Evolutionary conservation across 1,140 invertebrate genomes (phyloP).

Genomic region (Camponotus vicinus): DNA sequence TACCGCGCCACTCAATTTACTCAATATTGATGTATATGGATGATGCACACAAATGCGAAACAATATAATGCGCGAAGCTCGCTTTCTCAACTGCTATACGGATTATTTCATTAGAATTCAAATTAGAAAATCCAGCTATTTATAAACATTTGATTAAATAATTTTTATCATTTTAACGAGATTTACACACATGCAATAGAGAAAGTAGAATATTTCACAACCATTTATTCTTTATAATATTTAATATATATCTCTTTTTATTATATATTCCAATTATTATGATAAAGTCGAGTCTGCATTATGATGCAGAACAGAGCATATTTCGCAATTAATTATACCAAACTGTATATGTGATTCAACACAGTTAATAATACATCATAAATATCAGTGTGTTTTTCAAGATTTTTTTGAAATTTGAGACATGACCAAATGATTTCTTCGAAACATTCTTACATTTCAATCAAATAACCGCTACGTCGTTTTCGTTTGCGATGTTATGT

Average conservation of each 20-base stretch:
- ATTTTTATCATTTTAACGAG: slow-evolving; percentile 17
- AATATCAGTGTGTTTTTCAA: not conserved
- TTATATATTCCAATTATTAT: not conserved
- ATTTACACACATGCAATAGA: not conserved
- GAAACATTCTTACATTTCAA: not conserved
- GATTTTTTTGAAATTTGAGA: not conserved
- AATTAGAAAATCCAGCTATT: slow-evolving; percentile 15
- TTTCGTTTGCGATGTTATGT: not conserved
- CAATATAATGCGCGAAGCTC: slow-evolving; percentile 6
- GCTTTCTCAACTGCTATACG: slow-evolving; percentile 1
- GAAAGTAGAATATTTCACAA: slow-evolving; percentile 24
- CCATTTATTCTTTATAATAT: slow-evolving; percentile 4
- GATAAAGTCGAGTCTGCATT: not conserved
- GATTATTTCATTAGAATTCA: not conserved
- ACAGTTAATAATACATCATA: not conserved
- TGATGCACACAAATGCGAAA: not conserved
- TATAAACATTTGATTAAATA: slow-evolving; percentile 5
- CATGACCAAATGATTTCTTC: not conserved
- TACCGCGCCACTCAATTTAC: slow-evolving; percentile 5
- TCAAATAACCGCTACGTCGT: not conserved
- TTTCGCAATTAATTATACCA: not conserved
- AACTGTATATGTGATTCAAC: not conserved
- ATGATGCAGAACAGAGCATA: not conserved
- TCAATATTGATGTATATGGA: not conserved
- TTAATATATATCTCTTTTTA: not conserved